Percentiles rank a stretch among this genome's conserved stretches.
Conservation (phyloP, 2,888 invertebrate genomes). For the Rapana venosa region DNA sequence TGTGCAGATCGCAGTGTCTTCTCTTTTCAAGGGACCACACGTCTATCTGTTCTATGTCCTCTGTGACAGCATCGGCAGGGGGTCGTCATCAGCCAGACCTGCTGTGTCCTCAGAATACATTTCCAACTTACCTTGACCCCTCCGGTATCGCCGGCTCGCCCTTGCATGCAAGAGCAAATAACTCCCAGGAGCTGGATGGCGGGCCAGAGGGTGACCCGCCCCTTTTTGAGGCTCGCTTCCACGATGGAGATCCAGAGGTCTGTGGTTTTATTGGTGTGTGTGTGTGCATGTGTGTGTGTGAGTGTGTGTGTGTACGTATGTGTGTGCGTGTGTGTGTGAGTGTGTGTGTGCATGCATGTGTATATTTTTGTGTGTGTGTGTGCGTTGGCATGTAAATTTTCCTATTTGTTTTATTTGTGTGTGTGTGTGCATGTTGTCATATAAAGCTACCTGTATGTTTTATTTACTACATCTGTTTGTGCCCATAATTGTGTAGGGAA, state of each 20-base stretch:
- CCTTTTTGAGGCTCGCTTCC: constrained; percentile 43
- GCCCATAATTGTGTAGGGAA: too few relatives aligned
- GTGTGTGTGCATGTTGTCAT: background rate
- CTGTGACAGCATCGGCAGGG: constrained; percentile 44
- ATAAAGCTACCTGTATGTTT: too few relatives aligned
- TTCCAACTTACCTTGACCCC: constrained; percentile 66
- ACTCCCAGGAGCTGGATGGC: background rate
- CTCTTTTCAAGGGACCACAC: too few relatives aligned
- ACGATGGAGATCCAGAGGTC: constrained; percentile 17
- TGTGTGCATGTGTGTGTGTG: too few relatives aligned
- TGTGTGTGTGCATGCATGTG: too few relatives aligned
- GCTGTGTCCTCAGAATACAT: constrained; percentile 69
- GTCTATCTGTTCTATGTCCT: background rate
- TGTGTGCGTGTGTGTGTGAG: too few relatives aligned
- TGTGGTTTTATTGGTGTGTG: background rate
- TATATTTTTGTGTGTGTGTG: too few relatives aligned
- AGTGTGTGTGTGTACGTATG: too few relatives aligned
- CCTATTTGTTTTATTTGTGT: background rate
- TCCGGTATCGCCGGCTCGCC: constrained; percentile 52
- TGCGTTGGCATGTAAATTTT: background rate
- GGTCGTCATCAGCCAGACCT: constrained; percentile 65
- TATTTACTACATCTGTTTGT: too few relatives aligned
- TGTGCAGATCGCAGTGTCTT: too few relatives aligned
- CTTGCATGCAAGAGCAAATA: background rate
- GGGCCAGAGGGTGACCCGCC: constrained; percentile 35